Base-by-base conservation (phyloP, 2,113 vertebrate genomes). In the Indicator indicator region DNA sequence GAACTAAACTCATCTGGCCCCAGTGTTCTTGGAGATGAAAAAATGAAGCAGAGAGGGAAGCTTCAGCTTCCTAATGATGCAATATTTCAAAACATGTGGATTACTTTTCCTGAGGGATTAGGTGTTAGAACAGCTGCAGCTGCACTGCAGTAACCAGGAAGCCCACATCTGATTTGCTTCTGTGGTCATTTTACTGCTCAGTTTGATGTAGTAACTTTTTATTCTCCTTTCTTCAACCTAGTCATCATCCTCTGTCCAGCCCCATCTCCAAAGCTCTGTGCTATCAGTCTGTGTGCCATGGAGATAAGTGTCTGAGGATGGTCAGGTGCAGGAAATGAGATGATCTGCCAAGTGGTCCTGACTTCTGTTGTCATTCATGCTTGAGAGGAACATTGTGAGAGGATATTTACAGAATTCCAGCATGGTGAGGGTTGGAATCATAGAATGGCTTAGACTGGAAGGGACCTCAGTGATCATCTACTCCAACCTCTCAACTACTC, bases 31-130 rank as follows among this genome's bases (percentile, higher is more conserved):
- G 32, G n/a, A 86, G 30, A 20, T 56, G 50, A 77, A 67, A 54
- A 9, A 24, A 9, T 74, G 82, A 67, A 82, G 68, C 44, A 63
- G 71, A 55, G 63, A 19, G 32, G 27, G 38, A 87, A 72, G 63
- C 32, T 60, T 83, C 79, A 86, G 75, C 90, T 96, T 94, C 55
- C 54, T 72, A 63, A 68, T 76, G 85, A 91, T 82, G 75, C 44
- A 79, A 27, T 93, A 75, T 46, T 79, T 85, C 75, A 88, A 91
- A 96, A 56, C 55, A 50, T 28, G 33, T 58, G 46, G 26, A 3
- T 64, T 75, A 40, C 9, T 75, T 68, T 67, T 91, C 88, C 88
- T 40, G 42, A 56, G 83, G 63, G 86, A 90, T 75, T 64, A 79
- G 67, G 36, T 86, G 55, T 55, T 92, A 26, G 42, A 82, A 18